Evolutionary conservation across 2,888 invertebrate genomes (phyloP), one percentile per base, ranked within the genome.

Genomic region (Orthonevra nobilis): DNA sequence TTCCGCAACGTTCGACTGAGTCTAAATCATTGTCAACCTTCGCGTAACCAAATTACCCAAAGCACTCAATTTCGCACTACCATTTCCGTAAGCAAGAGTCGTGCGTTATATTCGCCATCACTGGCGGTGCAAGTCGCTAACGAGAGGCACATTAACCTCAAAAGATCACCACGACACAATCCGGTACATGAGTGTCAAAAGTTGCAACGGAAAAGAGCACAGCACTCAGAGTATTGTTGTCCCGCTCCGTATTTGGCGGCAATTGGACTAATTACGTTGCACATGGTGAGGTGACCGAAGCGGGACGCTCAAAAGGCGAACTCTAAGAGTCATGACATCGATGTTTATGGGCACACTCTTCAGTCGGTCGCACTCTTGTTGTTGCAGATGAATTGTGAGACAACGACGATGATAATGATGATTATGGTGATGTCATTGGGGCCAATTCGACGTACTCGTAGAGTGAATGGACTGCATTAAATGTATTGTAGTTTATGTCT

Each of bases 311-410:
- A n/a, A n/a, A n/a, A n/a, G n/a, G n/a, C n/a, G n/a, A n/a, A n/a
- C n/a, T n/a, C n/a, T 34, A 36, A 32, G 34, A 60, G 38, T 74
- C 74, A 64, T 68, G 74, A 44, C 60, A 60, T 68, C 68, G 56
- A 74, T 64, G 64, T 68, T 74, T 73, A 73, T 60, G 68, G 66
- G n/a, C n/a, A n/a, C 52, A 50, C 28, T 23, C 32, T 42, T 60
- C 30, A 15, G 63, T 30, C 56, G n/a, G 40, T 44, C n/a, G 6
- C 19, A 34, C 36, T 50, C 44, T 9, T 23, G 56, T 40, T 38
- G 46, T 68, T 75, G 75, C 69, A 69, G 75, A 75, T 75, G 75
- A 70, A 75, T 75, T 56, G 61, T 61, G 75, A 63, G 75, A 69
- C 75, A 63, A 63, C 63, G 28, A 14, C 34, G 44, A 66, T 60